Base-by-base conservation (phyloP, 2,113 vertebrate genomes). In the Colistium nudipinnis region DNA sequence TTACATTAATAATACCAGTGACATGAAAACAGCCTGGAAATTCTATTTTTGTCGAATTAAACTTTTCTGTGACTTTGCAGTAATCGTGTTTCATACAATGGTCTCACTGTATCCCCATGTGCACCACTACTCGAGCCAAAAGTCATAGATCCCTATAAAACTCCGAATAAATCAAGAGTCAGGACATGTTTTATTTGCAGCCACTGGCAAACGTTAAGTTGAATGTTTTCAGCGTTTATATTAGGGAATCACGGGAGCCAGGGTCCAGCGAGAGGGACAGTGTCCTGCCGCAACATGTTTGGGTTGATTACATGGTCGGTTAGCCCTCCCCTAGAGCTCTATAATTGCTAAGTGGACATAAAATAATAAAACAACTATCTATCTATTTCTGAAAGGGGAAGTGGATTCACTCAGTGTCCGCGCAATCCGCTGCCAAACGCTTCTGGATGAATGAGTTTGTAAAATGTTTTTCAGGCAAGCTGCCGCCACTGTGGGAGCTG, bases 261-360 rank as follows among this genome's bases (percentile, higher is more conserved):
- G 39, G 52, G 61, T 57, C 73, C 67, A 30, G 45, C n/a, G 70
- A 70, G 81, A 25, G 80, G 75, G 74, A 48, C 70, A 31, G 43
- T 35, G 27, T 78, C 70, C 48, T 71, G 57, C 73, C 44, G 68
- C 56, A 83, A 74, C 71, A 62, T 83, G 85, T 78, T 80, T 60
- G 45, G 71, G 54, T 76, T 81, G 86, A 82, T 80, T 78, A 82
- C 66, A 84, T 68, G 75, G 61, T 80, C 25, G 70, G 71, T 76
- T 70, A 52, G 67, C 45, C 57, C 70, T 71, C 66, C 59, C 61
- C 53, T 68, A 65, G 51, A 74, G 62, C 74, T 57, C 45, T 83
- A 39, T 76, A 85, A 80, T 65, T 80, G 74, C 16, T 28, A 53
- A 65, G 66, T 66, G 68, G 63, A 55, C 66, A 45, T 51, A 17